Conservation (phyloP, 92 coral and sea anemone genomes). For the Phenganax marumi region DNA sequence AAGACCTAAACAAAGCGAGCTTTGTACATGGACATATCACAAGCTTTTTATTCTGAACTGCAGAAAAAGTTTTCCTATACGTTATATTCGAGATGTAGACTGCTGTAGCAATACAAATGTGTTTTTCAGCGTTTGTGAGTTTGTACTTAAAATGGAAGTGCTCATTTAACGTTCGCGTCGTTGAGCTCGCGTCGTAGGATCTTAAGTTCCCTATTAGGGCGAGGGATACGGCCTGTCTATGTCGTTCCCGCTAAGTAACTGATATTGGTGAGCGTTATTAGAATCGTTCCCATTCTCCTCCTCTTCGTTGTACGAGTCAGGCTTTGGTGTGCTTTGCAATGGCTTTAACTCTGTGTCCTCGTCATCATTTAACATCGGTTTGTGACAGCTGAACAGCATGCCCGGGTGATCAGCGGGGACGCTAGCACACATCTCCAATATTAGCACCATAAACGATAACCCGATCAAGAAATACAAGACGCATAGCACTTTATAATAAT, state of each 20-base stretch:
- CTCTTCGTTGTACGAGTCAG: not conserved
- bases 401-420: slow-evolving; percentile 99
- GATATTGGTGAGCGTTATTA: not conserved
- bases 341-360: slow-evolving; percentile 58
- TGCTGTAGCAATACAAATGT: too few species aligned
- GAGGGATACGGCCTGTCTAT: not conserved
- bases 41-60: too few species aligned
- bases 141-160: too few species aligned
- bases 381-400: slow-evolving; percentile 97
- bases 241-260: not conserved
- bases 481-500: slow-evolving; percentile 77
- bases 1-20: too few species aligned
- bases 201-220: slow-evolving; percentile 5
- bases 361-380: slow-evolving; percentile 79
- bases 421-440: slow-evolving; percentile 93
- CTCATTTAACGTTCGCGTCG: too few species aligned
- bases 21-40: too few species aligned
- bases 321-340: slow-evolving; percentile 1
- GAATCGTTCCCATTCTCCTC: slow-evolving; percentile 9
- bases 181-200: too few species aligned
- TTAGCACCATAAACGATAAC: slow-evolving; percentile 81
- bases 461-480: slow-evolving; percentile 89
- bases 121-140: too few species aligned
- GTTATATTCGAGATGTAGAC: too few species aligned
- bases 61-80: too few species aligned